Conservation (phyloP, 1,140 invertebrate species). For the Dendrolimus kikuchii region DNA sequence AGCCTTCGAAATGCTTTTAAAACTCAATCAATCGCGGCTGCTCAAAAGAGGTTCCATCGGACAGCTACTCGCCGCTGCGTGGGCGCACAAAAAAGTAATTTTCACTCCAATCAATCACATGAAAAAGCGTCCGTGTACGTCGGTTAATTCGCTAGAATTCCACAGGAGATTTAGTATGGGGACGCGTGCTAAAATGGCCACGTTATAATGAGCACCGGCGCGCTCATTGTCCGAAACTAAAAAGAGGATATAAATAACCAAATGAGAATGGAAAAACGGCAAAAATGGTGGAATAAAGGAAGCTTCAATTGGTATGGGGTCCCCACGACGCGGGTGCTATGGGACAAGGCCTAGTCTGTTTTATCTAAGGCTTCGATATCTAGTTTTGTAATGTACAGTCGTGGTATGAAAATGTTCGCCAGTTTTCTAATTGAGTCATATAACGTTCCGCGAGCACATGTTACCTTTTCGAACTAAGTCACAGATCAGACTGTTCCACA, state of each 20-base stretch:
- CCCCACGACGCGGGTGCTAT: too few relatives aligned
- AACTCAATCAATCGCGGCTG: constrained; percentile 22
- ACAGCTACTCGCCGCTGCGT: constrained; percentile 15
- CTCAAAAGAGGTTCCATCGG: constrained; percentile 9
- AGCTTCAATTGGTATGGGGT: constrained; percentile 43
- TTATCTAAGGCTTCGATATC: too few relatives aligned
- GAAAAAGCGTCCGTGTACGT: constrained; percentile 52
- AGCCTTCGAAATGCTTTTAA: constrained; percentile 6
- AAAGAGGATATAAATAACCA: constrained; percentile 69
- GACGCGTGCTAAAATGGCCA: constrained; percentile 54
- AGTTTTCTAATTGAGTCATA: too few relatives aligned
- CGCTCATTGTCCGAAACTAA: constrained; percentile 60
- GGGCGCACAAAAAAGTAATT: constrained; percentile 54
- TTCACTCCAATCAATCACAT: constrained; percentile 65
- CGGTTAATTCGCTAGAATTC: constrained; percentile 69
- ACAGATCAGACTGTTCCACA: too few relatives aligned
- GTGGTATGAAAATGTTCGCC: too few relatives aligned
- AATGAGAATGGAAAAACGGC: constrained; percentile 68
- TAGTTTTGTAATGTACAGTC: too few relatives aligned
- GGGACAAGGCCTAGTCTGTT: too few relatives aligned
- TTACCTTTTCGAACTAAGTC: too few relatives aligned
- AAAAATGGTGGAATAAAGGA: constrained; percentile 67
- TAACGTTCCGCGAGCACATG: too few relatives aligned
- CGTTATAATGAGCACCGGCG: constrained; percentile 56
- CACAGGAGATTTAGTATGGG: constrained; percentile 60